These are phyloP conservation scores for Cyprinodon tularosa DNA, from an alignment of 2,113 vertebrate species.

Conservation along the genomic window DNA sequence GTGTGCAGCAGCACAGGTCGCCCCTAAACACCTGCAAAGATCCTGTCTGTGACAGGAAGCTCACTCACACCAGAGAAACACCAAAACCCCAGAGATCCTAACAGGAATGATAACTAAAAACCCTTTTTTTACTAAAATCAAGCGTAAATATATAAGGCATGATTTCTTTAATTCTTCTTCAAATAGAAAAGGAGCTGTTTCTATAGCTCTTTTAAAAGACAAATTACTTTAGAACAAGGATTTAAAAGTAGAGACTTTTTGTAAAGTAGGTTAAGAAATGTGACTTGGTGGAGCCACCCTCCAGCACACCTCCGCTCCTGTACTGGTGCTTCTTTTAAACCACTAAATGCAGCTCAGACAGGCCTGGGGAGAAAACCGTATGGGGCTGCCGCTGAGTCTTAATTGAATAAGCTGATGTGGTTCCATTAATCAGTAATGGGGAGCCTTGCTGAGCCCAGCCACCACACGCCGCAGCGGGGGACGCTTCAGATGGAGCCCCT, in stretches of 20 bases:
- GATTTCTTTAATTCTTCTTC: constrained; percentile 2
- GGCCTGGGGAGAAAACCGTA: constrained; percentile 61
- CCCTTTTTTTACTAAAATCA: not conserved
- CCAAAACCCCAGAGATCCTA: no score
- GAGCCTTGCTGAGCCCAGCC: constrained; percentile 63
- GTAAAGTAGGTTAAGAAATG: constrained; percentile 34
- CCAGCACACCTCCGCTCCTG: not conserved
- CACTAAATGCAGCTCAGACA: constrained; percentile 49
- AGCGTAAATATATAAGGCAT: not conserved
- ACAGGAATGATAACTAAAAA: no score
- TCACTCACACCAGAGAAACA: no score
- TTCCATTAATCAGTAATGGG: constrained; percentile 76
- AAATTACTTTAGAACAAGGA: not conserved
- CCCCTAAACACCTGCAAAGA: no score
- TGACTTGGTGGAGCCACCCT: constrained; percentile 24
- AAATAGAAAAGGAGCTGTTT: not conserved
- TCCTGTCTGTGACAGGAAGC: no score
- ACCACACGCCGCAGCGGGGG: constrained; percentile 63
- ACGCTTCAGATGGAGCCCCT: constrained; percentile 61
- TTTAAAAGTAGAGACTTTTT: not conserved
- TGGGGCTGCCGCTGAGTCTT: constrained; percentile 65
- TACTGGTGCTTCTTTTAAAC: constrained; percentile 27
- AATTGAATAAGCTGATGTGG: constrained; percentile 71
- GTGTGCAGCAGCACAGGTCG: no score
- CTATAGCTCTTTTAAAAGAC: not conserved